These are phyloP conservation scores for Emydoidea blandingii DNA, from an alignment of 2,797 vertebrate genomes.

Conservation along the genomic window DNA sequence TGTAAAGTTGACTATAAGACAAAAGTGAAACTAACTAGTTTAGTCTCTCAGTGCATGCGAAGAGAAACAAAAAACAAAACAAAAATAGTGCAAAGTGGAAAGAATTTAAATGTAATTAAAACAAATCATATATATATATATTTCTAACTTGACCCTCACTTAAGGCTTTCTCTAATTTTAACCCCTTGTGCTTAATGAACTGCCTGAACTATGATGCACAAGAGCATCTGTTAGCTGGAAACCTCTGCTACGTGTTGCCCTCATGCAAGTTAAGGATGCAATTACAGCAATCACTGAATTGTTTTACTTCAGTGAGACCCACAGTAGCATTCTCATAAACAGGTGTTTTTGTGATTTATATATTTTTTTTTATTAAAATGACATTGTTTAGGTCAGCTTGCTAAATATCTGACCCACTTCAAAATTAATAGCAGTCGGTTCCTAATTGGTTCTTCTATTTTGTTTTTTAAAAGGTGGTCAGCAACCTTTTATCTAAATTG, in stretches of 20 bases:
- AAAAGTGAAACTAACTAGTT: accelerated
- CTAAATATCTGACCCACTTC: not conserved
- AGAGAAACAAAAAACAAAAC: not conserved
- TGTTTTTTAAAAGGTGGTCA: not conserved
- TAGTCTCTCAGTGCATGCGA: accelerated
- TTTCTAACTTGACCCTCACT: not conserved
- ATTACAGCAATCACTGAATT: not conserved
- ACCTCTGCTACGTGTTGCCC: not conserved
- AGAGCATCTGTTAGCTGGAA: not conserved
- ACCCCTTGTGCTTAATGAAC: not conserved
- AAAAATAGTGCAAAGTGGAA: not conserved
- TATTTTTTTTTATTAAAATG: not conserved
- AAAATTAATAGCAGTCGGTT: not conserved
- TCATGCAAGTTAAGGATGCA: not conserved
- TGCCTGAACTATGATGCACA: accelerated
- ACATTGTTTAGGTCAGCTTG: not conserved
- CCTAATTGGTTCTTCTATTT: no score
- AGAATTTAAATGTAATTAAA: not conserved
- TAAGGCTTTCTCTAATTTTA: not conserved
- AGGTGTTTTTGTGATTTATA: not conserved
- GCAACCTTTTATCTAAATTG: not conserved
- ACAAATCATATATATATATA: not conserved
- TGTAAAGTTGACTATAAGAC: not conserved
- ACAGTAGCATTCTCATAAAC: not conserved
- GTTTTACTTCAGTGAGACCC: not conserved